Evolutionary conservation across 2,888 invertebrate species (phyloP), one percentile per base, ranked within the genome.

Genomic region (Amblyjoppa proteus): DNA sequence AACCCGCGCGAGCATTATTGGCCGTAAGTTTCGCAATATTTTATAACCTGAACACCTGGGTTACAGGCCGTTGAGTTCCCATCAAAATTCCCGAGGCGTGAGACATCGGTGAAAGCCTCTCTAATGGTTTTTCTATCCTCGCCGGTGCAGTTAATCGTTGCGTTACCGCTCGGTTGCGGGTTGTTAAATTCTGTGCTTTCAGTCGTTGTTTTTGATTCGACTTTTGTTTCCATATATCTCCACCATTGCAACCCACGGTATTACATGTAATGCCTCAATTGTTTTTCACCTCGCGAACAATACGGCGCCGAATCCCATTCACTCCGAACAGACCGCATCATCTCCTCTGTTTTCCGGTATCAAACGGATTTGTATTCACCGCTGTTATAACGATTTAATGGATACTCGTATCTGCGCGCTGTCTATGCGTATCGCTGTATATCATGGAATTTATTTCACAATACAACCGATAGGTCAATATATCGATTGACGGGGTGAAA

Each of bases 401-500:
- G 71, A 73, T 78, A 68, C 45, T 31, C 71, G 64, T 53, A 64
- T 74, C 70, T 75, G 11, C 41, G 9, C 41, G 11, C 41, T 41
- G 58, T 66, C 53, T 71, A 78, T 78, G 25, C 34, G 11, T 53
- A 56, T 51, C 69, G 51, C 51, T 56, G 61, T 69, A 78, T 83
- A 78, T 69, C 25, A 64, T 20, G 73, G 68, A 79, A 78, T 83
- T 83, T 83, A 78, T 83, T 74, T 64, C 38, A 51, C 83, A 69
- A 74, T 73, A 68, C 51, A 16, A 34, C 56, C 78, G 73, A 78
- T 83, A 78, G 74, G 83, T 83, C 83, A 78, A 83, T 69, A 78
- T 51, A 83, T 78, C 78, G 83, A 83, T 78, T 83, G 83, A 78
- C 83, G 58, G 78, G 68, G 58, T 78, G 78, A 83, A 83, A 83